Evolutionary conservation across 1,140 invertebrate species (phyloP), one percentile per base, ranked within the genome.

Genomic region (Whitmania pigra): DNA sequence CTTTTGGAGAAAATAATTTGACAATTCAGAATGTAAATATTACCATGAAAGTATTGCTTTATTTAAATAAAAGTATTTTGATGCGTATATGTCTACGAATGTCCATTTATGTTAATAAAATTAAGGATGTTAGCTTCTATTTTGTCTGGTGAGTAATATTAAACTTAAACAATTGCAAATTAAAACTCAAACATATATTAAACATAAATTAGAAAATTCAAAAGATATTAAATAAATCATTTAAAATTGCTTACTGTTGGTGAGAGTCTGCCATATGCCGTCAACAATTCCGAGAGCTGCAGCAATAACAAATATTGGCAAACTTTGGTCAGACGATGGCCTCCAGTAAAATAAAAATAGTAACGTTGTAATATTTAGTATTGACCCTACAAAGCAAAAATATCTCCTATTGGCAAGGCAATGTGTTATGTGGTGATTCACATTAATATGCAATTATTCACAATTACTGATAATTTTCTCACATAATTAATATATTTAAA

Each of bases 191-290:
- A 63, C 1, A 63, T 18, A 18, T 7, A 63, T 11, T 4, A 11
- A 18, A 1, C 18, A 63, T 15, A 18, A 15, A 13, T 25, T 63
- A 18, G 22, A 3, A 36, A 36, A 36, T 36, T 36, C 31, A 36
- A 36, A 36, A 2, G 6, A 36, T 6, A 36, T 6, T 36, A 63
- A 63, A 31, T 25, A 63, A 63, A 18, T 63, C 22, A 13, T 63
- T 31, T 63, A 63, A 17, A 63, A 63, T 63, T 63, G 18, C 71
- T 67, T 29, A 72, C 71, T 72, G 25, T 57, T 63, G 36, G 49
- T 68, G 25, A 31, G 55, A n/a, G 71, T 72, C 22, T 72, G 71
- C 71, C 71, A 72, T 11, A 53, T 68, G 31, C 53, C 71, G 53
- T 72, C 71, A 18, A 29, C 40, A 2, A 67, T 25, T 36, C 71